Base-by-base conservation (phyloP, 2,113 vertebrate genomes). In the Alaudala cheleensis region DNA sequence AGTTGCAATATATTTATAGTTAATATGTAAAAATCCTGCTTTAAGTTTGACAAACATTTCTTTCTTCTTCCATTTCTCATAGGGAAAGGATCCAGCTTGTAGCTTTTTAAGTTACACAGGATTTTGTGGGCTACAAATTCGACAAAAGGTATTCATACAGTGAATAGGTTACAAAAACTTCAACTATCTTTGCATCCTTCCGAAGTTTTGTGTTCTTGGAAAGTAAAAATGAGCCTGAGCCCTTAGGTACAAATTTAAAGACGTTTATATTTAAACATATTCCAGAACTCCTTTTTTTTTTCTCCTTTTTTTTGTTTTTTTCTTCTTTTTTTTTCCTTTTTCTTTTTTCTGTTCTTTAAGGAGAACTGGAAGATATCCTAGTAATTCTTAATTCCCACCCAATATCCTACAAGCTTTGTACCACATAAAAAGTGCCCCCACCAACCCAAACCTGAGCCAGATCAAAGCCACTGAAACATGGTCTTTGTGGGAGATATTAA, bases 1-100 rank as follows among this genome's bases (percentile, higher is more conserved):
- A 50, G 34, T 91, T 81, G 44, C 96, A 93, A 91, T 74, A 81
- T 92, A 95, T 94, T 96, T 95, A 91, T 83, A 94, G 90, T 93
- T 88, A 90, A 80, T 73, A 86, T 76, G 72, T 69, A 86, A 96
- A 96, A 96, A 94, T 73, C 74, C 69, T 81, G 2, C 70, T 90
- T 92, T 42, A 84, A 86, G 24, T 94, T 83, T 56, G 51, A 95
- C 64, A 91, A 95, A 90, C 0, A 0, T 72, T 85, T 90, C 34
- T 94, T 76, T 81, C 49, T 74, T 66, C 60, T 50, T 83, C n/a
- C 10, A 12, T 69, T 47, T 88, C 65, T 90, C 92, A 42, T 2
- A 58, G 34, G 18, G 11, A 95, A 82, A 73, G 61, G 21, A 62
- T 88, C 58, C 24, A 70, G 19, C 90, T 77, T 49, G 54, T 54